phyloP scores from a whole-genome alignment of 1,140 invertebrate genomes.

The Panagrolaimus sp. region DNA sequence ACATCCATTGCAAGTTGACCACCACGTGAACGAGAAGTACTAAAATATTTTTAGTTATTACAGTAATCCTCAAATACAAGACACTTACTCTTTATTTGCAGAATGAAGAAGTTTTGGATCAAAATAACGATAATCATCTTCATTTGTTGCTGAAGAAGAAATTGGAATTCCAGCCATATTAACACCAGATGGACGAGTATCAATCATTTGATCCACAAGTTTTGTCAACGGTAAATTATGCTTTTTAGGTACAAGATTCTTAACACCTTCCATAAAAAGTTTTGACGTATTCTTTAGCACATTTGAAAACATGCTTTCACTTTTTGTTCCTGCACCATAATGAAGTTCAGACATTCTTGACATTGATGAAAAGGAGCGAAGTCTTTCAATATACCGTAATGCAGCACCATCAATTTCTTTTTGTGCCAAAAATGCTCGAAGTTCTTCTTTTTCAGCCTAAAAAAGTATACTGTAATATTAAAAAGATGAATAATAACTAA shows the following conservation, averaged over 20 bases:
- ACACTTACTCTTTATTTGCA: conserved; percentile 63
- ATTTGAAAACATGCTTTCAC: conserved; percentile 96
- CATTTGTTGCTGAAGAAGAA: conserved; percentile 67
- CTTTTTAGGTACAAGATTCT: conserved; percentile 94
- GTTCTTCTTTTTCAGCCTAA: conserved; percentile 73
- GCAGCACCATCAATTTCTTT: conserved; percentile 17
- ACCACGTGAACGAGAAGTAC: conserved; percentile 29
- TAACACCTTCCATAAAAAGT: conserved; percentile 98
- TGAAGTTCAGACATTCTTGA: conserved; percentile 45
- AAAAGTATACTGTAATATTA: conserved; percentile 31
- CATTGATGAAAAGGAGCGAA: conserved; percentile 6
- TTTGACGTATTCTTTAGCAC: conserved; percentile 90
- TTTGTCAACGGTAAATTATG: conserved; percentile 87
- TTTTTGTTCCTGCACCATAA: conserved; percentile 88
- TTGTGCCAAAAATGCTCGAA: conserved; percentile 64
- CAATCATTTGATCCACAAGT: conserved; percentile 81
- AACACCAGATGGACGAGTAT: conserved; percentile 61
- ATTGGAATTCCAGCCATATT: conserved; percentile 22
- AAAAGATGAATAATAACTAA: conserved; percentile 28
- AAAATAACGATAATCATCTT: conserved; percentile 79
- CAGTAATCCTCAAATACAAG: too few relatives aligned
- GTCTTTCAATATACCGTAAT: background rate
- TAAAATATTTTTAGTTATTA: conserved; percentile 10
- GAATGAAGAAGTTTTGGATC: conserved; percentile 82
- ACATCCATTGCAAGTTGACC: conserved; percentile 52